A percentile compares a stretch with the other conserved stretches of the same genome.
phyloP scores from a whole-genome alignment of 2,113 vertebrate species.

The Myrmecobius fasciatus region DNA sequence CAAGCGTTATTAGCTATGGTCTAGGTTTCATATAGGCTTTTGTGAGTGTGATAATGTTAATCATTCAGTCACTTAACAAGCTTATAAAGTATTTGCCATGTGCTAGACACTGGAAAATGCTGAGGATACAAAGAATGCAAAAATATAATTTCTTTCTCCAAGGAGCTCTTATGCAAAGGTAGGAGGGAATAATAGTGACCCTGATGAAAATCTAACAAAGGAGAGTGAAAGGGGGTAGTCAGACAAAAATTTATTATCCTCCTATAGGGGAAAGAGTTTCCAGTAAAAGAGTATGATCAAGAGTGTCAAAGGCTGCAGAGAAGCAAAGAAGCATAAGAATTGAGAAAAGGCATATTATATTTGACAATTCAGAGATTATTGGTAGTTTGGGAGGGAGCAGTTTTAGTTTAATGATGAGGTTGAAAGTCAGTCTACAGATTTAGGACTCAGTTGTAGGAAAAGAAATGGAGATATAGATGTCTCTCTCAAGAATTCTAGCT shows the following conservation, averaged over 20 bases:
- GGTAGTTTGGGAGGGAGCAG: background rate
- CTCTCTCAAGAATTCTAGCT: background rate
- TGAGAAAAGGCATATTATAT: background rate
- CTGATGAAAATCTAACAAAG: background rate
- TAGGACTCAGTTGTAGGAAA: background rate
- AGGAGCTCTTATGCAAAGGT: background rate
- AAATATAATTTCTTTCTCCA: background rate
- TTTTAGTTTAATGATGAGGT: background rate
- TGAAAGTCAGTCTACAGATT: background rate
- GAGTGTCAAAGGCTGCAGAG: background rate
- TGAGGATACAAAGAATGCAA: background rate
- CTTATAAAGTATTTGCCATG: background rate
- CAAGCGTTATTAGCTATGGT: background rate
- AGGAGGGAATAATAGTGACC: background rate
- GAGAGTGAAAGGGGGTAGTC: background rate
- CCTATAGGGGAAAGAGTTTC: background rate
- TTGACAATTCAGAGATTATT: background rate
- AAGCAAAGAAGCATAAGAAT: background rate
- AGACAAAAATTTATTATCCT: background rate
- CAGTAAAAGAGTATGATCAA: background rate
- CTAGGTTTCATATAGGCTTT: background rate
- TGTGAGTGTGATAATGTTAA: background rate
- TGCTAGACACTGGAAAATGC: background rate
- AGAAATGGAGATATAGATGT: background rate
- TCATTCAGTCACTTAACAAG: background rate